Conservation (phyloP, 2,113 vertebrate species). For the Corythornis madagascariensis region DNA sequence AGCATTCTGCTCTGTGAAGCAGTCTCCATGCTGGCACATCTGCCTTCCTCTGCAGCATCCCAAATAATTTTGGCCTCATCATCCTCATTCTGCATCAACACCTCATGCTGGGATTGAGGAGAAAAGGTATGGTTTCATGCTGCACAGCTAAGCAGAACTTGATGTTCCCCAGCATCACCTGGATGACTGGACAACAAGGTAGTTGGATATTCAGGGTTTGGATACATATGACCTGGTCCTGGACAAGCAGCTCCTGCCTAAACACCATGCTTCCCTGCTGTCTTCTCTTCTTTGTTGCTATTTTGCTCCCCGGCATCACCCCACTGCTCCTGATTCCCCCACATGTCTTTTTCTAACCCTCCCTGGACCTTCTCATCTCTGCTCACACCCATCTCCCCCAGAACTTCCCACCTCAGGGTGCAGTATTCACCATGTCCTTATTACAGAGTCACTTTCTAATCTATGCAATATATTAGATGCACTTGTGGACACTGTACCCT, state of each 20-base stretch:
- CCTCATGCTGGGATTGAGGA: not conserved
- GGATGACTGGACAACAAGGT: not conserved
- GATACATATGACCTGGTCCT: not conserved
- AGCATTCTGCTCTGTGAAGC: not conserved
- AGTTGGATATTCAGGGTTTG: not conserved
- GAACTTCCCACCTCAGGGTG: not conserved
- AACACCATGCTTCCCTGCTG: not conserved
- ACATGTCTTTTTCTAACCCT: not conserved
- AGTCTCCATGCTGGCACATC: rapidly evolving
- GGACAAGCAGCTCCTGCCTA: not conserved
- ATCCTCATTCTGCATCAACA: not conserved
- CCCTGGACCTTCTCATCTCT: not conserved
- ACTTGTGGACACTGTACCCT: not conserved
- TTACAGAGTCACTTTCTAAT: not conserved
- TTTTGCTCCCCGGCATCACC: not conserved
- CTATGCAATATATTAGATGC: not conserved
- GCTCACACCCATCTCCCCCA: not conserved
- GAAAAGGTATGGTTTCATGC: not conserved
- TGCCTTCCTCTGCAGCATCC: not conserved
- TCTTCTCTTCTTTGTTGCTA: not conserved
- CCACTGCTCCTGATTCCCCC: not conserved
- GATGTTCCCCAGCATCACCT: not conserved
- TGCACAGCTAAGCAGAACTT: not conserved
- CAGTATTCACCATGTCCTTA: not conserved
- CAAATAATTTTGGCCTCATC: not conserved